Evolutionary conservation across 1,140 invertebrate species (phyloP).

Genomic region (Micrasema minimum): DNA sequence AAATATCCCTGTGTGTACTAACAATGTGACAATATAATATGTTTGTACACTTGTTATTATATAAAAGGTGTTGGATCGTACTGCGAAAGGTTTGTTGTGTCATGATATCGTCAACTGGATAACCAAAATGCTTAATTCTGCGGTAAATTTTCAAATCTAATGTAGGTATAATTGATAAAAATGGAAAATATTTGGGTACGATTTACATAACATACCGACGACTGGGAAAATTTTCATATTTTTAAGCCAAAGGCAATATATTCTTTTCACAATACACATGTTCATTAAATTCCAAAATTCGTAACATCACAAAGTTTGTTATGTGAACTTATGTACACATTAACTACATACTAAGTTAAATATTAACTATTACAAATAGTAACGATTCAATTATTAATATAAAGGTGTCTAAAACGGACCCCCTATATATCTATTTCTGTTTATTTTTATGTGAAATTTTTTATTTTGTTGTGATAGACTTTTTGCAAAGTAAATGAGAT

Average conservation of each 20-base stretch:
- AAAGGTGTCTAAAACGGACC: neutral
- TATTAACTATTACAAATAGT: conserved; percentile 5
- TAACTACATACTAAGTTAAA: neutral
- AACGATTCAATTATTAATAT: conserved; percentile 18
- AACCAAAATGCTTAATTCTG: neutral
- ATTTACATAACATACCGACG: conserved; percentile 16
- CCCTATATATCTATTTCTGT: neutral
- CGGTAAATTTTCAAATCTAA: conserved; percentile 16
- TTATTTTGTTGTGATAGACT: too few species aligned
- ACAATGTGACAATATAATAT: too few species aligned
- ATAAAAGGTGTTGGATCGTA: too few species aligned
- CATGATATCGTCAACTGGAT: too few species aligned
- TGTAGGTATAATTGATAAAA: conserved; percentile 1
- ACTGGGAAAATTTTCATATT: conserved; percentile 19
- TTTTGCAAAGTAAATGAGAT: too few species aligned
- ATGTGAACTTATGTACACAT: conserved; percentile 7
- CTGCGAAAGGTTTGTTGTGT: too few species aligned
- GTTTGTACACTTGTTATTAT: too few species aligned
- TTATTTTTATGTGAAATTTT: neutral
- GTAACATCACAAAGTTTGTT: conserved; percentile 13
- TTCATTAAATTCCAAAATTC: conserved; percentile 25
- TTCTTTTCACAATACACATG: conserved; percentile 16
- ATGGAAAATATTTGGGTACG: conserved; percentile 13
- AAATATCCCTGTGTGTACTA: too few species aligned
- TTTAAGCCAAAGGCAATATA: conserved; percentile 11